Evolutionary conservation across 2,888 invertebrate species (phyloP).

Genomic region (Chymomyza caudatula): DNA sequence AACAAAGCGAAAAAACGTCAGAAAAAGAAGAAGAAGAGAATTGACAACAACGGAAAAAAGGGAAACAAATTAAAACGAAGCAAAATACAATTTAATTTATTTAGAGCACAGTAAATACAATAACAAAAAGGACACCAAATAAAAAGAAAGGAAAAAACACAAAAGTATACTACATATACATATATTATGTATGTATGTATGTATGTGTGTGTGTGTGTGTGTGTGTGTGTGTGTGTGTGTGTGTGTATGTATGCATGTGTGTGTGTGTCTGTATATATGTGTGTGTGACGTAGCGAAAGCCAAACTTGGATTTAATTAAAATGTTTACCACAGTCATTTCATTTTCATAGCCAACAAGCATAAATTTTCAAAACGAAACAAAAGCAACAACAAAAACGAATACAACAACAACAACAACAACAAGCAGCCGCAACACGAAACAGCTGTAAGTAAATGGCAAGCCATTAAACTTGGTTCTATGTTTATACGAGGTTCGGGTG

Average conservation of each 20-base stretch:
- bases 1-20: constrained; percentile 21
- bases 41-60: constrained; percentile 39
- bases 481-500: background rate
- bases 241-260: background rate
- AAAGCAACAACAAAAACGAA: constrained; percentile 2
- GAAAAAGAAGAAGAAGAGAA: constrained; percentile 7
- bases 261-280: background rate
- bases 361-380: constrained; percentile 62
- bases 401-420: constrained; percentile 19
- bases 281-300: constrained; percentile 53
- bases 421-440: constrained; percentile 62
- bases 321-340: constrained; percentile 72
- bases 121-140: constrained; percentile 34
- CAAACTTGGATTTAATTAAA: constrained; percentile 72
- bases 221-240: background rate
- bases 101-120: constrained; percentile 41
- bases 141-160: constrained; percentile 45
- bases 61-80: constrained; percentile 71
- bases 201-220: background rate
- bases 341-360: constrained; percentile 71
- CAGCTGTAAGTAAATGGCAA: constrained; percentile 70
- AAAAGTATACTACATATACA: constrained; percentile 59
- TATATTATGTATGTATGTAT: no score
- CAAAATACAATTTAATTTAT: constrained; percentile 71
- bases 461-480: constrained; percentile 58